These are phyloP conservation scores for Chiloscyllium punctatum DNA, from an alignment of 2,797 vertebrate species.

Conservation along the genomic window DNA sequence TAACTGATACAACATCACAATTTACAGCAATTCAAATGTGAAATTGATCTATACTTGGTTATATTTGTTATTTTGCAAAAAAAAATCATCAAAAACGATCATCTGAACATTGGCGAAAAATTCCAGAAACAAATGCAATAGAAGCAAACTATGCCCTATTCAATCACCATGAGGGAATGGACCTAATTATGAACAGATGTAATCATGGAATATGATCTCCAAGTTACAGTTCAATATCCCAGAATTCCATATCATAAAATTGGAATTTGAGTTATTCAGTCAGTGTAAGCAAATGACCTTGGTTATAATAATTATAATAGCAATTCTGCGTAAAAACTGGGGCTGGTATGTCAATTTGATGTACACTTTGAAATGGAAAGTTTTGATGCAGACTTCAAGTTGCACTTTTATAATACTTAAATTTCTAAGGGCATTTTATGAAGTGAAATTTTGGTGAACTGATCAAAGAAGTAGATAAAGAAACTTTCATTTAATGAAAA, in stretches of 20 bases:
- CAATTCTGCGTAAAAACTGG: not conserved
- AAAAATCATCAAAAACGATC: not conserved
- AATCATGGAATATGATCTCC: not conserved
- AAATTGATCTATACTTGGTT: not conserved
- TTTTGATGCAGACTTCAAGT: not conserved
- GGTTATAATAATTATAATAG: conserved; percentile 30
- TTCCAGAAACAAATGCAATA: not conserved
- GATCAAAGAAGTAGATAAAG: conserved; percentile 19
- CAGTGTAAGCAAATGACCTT: not conserved
- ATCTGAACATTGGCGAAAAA: not conserved
- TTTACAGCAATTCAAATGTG: not conserved
- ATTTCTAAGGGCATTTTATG: conserved; percentile 3
- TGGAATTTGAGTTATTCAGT: conserved; percentile 30
- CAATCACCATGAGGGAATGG: conserved; percentile 9
- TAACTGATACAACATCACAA: not conserved
- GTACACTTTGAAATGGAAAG: not conserved
- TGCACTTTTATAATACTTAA: not conserved
- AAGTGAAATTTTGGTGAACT: conserved; percentile 14
- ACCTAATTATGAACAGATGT: conserved; percentile 31
- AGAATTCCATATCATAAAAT: conserved; percentile 12
- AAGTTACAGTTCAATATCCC: conserved; percentile 1
- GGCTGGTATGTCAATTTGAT: not conserved
- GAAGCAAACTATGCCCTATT: not conserved
- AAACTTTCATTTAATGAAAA: not conserved
- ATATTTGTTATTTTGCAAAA: conserved; percentile 8